Percentiles rank a stretch among this genome's conserved stretches.
phyloP scores from a whole-genome alignment of 2,113 vertebrate species.

The Ochotona curzoniae region DNA sequence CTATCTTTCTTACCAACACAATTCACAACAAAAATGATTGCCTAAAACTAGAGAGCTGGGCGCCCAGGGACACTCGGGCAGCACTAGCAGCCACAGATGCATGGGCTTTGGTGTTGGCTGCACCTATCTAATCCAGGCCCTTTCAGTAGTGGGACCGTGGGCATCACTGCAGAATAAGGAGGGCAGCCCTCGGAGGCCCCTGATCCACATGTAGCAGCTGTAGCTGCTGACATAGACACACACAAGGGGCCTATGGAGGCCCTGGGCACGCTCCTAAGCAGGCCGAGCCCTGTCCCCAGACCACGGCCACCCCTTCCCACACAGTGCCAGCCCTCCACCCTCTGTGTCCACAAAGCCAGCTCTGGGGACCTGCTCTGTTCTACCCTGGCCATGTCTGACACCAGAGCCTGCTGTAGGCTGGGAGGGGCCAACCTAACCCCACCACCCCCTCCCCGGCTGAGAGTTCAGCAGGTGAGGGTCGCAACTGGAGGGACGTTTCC shows the following conservation, averaged over 20 bases:
- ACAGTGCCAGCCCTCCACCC: constrained; percentile 14
- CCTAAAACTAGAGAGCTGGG: background rate
- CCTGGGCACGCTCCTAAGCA: background rate
- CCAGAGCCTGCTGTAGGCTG: background rate
- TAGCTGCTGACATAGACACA: no score
- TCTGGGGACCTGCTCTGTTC: constrained; percentile 9
- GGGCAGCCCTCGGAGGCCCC: background rate
- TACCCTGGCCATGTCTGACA: background rate
- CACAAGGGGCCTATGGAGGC: background rate
- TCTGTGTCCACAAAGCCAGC: background rate
- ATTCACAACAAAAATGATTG: background rate
- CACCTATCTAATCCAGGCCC: no score
- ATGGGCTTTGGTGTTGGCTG: background rate
- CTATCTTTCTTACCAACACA: background rate
- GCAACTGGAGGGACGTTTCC: background rate
- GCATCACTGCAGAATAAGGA: accelerated
- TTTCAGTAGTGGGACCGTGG: background rate
- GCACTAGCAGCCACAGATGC: background rate
- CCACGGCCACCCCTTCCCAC: background rate
- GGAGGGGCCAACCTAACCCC: background rate
- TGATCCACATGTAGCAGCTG: no score
- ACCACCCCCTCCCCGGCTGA: background rate
- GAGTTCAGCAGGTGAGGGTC: background rate
- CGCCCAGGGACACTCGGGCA: background rate
- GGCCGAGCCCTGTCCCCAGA: background rate